phyloP scores from a whole-genome alignment of 1,140 invertebrate species.

The Tribolium castaneum region DNA sequence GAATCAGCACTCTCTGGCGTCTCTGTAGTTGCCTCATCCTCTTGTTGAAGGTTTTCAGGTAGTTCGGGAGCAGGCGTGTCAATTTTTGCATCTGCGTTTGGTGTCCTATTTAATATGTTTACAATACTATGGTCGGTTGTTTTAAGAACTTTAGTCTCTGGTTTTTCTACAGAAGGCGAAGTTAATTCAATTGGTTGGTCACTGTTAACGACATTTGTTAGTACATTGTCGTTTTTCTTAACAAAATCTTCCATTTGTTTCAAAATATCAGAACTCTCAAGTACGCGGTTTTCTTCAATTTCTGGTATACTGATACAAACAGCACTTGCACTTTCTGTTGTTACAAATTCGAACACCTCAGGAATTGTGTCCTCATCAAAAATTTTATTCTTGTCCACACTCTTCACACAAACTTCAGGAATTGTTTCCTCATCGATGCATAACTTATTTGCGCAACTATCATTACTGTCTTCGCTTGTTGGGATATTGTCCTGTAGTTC shows the following conservation, averaged over 20 bases:
- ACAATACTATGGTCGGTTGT: constrained; percentile 37
- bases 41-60: too few relatives aligned
- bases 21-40: too few relatives aligned
- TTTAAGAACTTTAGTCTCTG: not conserved
- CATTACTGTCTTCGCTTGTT: constrained; percentile 32
- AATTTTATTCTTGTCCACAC: not conserved
- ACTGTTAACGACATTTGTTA: not conserved
- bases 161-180: not conserved
- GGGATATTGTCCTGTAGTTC: constrained; percentile 1
- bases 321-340: not conserved
- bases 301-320: constrained; percentile 36
- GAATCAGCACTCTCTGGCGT: too few relatives aligned
- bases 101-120: constrained; percentile 12
- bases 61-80: too few relatives aligned
- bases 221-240: too few relatives aligned
- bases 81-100: not conserved
- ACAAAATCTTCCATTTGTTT: constrained; percentile 36
- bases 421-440: constrained; percentile 6
- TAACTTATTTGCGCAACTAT: not conserved
- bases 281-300: not conserved
- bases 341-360: constrained; percentile 15
- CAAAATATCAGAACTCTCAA: constrained; percentile 1
- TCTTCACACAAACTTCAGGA: not conserved
- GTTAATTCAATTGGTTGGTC: not conserved
- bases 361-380: constrained; percentile 19